Base-by-base conservation (phyloP, 2,113 vertebrate species). In the Grantiella picta region DNA sequence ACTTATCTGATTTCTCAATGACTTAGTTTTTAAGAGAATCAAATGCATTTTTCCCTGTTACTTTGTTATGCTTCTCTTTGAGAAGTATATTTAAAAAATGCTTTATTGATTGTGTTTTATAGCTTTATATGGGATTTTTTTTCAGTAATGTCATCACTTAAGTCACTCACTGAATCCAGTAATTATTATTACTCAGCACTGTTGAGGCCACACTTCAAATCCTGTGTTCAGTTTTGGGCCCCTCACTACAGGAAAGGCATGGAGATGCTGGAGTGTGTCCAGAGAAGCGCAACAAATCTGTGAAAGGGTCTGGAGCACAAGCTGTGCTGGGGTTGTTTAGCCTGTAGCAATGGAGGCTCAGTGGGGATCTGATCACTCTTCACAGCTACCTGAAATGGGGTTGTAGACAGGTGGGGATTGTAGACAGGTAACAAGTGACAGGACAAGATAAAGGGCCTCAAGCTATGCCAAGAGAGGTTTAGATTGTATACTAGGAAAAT, bases 401-500 rank as follows among this genome's bases (percentile, higher is more conserved):
- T 2, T 36, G 9, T 20, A 42, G 75, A 1, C 3, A 45, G 10
- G 16, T 33, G 47, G 3, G 1, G 17, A 9, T 9, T 0, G 0
- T n/a, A n/a, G n/a, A n/a, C n/a, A 27, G 4, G 19, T 29, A n/a
- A 12, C 18, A 42, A 47, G 4, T 1, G 1, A 29, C 4, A 29
- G 4, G 6, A n/a, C 3, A 24, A 42, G 36, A 13, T 21, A 50
- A 44, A 15, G 11, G 7, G 5, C 23, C 11, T 60, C 23, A 27
- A 12, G 15, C 16, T 73, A n/a, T 2, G 0, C 4, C 36, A 38
- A 8, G 20, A 52, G 9, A 70, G 8, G 2, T 63, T 78, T 42
- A 44, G 8, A 15, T 13, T 10, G 15, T 36, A 38, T 22, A 7
- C 3, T 18, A 61, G 9, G 28, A 87, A 84, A 53, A 36, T 15